phyloP scores from a whole-genome alignment of 2,797 vertebrate species.

The Parotocinclus haroldoi region DNA sequence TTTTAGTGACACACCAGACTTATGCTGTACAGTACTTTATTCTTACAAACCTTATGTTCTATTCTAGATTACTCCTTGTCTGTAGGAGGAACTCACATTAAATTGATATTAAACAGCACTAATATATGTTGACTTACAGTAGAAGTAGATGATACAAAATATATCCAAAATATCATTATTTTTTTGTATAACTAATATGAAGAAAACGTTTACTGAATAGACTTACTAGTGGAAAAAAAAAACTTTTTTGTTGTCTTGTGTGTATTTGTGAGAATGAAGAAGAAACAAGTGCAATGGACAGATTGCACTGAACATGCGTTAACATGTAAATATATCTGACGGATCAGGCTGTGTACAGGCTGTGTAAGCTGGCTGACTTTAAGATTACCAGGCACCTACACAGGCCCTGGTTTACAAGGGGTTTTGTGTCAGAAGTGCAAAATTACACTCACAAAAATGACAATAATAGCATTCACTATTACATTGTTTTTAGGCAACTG shows the following conservation, averaged over 20 bases:
- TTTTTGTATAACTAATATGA: slow-evolving; percentile 47
- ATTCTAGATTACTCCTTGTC: slow-evolving; percentile 32
- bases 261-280: slow-evolving; percentile 38
- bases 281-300: slow-evolving; percentile 27
- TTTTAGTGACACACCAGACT: not conserved
- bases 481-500: no score
- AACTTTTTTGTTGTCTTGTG: slow-evolving; percentile 44
- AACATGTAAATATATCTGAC: no score
- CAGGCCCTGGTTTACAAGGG: no score
- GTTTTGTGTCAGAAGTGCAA: no score
- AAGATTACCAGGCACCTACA: no score
- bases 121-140: slow-evolving; percentile 48
- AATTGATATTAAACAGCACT: slow-evolving; percentile 41
- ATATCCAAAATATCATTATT: slow-evolving; percentile 45
- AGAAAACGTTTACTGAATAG: slow-evolving; percentile 43
- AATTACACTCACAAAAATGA: no score
- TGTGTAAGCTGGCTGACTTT: no score
- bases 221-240: slow-evolving; percentile 30
- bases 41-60: slow-evolving; percentile 41
- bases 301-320: no score
- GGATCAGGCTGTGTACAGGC: no score
- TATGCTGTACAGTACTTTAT: slow-evolving; percentile 35
- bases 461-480: no score
- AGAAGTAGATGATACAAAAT: slow-evolving; percentile 48
- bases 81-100: slow-evolving; percentile 33